Conservation (phyloP, 2,797 vertebrate species). For the Alcedo quadribrachys region DNA sequence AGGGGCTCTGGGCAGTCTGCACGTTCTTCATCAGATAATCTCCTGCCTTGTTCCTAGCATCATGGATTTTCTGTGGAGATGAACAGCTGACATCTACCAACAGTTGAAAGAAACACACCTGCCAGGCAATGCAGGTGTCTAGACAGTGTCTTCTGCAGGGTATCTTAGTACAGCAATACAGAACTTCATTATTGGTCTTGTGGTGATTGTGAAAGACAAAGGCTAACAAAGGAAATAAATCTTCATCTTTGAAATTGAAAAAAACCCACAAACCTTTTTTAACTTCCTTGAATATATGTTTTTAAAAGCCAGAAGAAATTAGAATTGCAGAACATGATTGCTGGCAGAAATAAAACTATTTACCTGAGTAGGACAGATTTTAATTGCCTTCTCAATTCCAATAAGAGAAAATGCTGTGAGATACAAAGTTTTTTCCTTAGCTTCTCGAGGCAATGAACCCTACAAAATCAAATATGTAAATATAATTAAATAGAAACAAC, state of each 20-base stretch:
- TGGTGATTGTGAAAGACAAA: not conserved
- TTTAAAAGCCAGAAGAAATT: not conserved
- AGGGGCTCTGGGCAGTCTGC: conserved; percentile 78
- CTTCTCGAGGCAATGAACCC: conserved; percentile 70
- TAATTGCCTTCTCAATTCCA: conserved; percentile 79
- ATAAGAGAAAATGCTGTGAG: conserved; percentile 89
- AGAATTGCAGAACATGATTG: accelerated
- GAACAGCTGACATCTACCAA: not conserved
- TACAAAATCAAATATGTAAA: conserved; percentile 33
- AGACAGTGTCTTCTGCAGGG: not conserved
- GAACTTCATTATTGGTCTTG: not conserved
- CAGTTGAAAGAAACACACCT: not conserved
- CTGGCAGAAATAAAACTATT: conserved; percentile 1
- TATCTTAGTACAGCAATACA: not conserved
- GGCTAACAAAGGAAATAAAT: not conserved
- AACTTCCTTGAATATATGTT: not conserved
- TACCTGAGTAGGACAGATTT: conserved; percentile 78
- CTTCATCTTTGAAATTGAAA: not conserved
- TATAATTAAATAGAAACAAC: not conserved
- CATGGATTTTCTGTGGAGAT: conserved; percentile 77
- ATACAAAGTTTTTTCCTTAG: conserved; percentile 79
- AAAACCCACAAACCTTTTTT: not conserved
- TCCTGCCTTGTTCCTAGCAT: conserved; percentile 75
- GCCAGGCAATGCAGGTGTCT: accelerated
- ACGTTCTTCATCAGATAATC: conserved; percentile 79